Evolutionary conservation across 2,113 vertebrate species (phyloP).

Genomic region (Phainopepla nitens): DNA sequence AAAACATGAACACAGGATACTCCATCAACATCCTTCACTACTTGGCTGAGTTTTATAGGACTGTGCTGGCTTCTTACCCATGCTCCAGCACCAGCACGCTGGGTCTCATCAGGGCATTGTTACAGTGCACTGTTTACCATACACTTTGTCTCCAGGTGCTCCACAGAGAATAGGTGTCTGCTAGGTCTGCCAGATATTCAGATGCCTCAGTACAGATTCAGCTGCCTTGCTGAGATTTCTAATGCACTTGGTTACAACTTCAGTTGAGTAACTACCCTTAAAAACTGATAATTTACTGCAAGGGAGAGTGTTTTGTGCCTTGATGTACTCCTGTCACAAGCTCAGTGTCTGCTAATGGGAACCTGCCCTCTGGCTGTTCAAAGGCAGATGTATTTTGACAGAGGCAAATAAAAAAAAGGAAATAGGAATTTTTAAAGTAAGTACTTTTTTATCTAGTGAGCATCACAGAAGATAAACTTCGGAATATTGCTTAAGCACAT

Average conservation of each 20-base stretch:
- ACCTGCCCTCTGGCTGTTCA: background rate
- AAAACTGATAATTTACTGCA: background rate
- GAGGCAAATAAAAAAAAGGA: background rate
- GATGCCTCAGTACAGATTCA: background rate
- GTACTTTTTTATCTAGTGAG: background rate
- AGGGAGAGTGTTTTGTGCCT: background rate
- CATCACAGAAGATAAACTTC: background rate
- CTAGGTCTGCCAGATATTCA: background rate
- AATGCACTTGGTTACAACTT: background rate
- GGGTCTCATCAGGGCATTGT: background rate
- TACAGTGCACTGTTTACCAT: background rate
- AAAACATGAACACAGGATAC: background rate
- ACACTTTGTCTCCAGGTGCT: background rate
- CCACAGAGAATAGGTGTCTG: background rate
- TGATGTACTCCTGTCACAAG: background rate
- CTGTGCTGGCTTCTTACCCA: background rate
- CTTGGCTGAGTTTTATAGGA: background rate
- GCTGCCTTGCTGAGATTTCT: background rate
- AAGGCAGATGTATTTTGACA: background rate
- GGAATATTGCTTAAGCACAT: background rate
- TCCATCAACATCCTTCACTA: background rate
- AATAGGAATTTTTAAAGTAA: background rate
- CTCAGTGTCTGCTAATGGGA: background rate
- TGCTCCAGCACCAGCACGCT: background rate
- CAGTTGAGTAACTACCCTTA: background rate